These are phyloP conservation scores for Orbicella faveolata DNA, from an alignment of 64 coral and sea anemone species.

Conservation along the genomic window DNA sequence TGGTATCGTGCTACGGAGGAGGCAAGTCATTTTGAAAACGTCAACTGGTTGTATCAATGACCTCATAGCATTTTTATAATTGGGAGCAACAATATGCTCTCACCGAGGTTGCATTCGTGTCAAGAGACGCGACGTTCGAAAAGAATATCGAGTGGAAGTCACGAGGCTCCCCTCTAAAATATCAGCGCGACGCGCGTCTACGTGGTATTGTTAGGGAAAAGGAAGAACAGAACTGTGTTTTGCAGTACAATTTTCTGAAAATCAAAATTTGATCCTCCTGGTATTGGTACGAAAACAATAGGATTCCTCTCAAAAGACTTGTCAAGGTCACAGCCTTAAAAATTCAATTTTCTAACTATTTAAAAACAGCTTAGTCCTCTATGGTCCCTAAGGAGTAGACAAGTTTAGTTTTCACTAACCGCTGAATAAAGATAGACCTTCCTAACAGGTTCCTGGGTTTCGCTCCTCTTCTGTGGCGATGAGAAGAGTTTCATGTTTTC, in stretches of 20 bases:
- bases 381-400: too few species aligned
- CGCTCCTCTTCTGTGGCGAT: not conserved
- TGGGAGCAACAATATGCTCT: not conserved
- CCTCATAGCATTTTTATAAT: not conserved
- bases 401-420: not conserved
- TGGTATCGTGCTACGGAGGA: conserved; percentile 12
- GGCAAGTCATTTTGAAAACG: not conserved
- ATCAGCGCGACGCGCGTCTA: not conserved
- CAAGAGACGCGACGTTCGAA: not conserved
- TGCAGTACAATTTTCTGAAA: not conserved
- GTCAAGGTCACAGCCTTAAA: too few species aligned
- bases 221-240: not conserved
- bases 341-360: too few species aligned
- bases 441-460: not conserved
- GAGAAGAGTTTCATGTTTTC: conserved; percentile 13
- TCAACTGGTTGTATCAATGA: not conserved
- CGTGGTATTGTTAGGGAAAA: not conserved
- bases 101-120: not conserved
- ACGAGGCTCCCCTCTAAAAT: not conserved
- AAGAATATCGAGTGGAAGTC: not conserved
- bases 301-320: too few species aligned
- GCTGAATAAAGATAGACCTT: conserved; percentile 25
- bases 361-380: too few species aligned
- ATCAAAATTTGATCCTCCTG: not conserved
- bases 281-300: too few species aligned